phyloP scores from a whole-genome alignment of 2,888 invertebrate species.

The Beris morrisii region DNA sequence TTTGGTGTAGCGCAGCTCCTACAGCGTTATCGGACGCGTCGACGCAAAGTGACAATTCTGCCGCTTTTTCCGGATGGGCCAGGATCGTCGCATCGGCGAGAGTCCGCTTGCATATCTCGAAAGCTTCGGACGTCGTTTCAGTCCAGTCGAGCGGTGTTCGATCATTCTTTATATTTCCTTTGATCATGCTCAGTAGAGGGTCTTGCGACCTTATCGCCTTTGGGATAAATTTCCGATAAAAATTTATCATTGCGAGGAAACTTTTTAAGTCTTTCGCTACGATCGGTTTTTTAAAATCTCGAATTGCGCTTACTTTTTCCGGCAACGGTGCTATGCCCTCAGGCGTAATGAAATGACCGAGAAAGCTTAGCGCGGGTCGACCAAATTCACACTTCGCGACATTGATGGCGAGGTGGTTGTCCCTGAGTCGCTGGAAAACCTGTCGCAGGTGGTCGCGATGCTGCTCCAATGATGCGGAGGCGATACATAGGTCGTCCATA shows the following conservation, averaged over 20 bases:
- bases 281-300: too few relatives aligned
- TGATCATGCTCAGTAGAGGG: not conserved
- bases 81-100: not conserved
- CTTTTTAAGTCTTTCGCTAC: not conserved
- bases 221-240: constrained; percentile 4
- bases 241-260: not conserved
- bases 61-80: not conserved
- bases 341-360: too few relatives aligned
- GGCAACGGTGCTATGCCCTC: not conserved
- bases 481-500: constrained; percentile 43
- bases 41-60: not conserved
- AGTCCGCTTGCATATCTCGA: not conserved
- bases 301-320: not conserved
- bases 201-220: not conserved
- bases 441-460: constrained; percentile 38
- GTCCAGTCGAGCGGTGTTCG: not conserved
- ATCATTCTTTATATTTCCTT: not conserved
- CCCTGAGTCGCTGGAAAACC: constrained; percentile 38
- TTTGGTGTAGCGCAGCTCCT: not conserved
- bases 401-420: constrained; percentile 41
- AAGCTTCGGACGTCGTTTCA: not conserved
- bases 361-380: too few relatives aligned
- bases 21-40: not conserved
- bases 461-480: constrained; percentile 36
- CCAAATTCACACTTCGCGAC: constrained; percentile 28